Conservation (phyloP, 2,888 invertebrate species). For the Tetanocera ferruginea region DNA sequence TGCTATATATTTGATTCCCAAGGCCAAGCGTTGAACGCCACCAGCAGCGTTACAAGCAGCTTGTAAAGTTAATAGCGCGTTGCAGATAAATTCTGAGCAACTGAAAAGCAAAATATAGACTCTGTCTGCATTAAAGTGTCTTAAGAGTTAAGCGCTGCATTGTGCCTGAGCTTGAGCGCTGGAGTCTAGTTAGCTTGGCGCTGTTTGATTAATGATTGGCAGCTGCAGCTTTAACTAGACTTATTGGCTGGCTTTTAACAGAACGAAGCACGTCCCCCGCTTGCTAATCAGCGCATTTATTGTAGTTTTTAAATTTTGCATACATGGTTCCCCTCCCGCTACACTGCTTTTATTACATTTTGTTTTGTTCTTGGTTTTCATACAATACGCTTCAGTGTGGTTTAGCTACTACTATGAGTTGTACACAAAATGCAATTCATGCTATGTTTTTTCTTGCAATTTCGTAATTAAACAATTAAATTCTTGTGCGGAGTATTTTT, state of each 20-base stretch:
- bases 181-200: neutral
- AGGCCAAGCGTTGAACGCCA: constrained; percentile 30
- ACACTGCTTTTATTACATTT: neutral
- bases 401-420: neutral
- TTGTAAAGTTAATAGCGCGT: constrained; percentile 32
- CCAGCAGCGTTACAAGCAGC: constrained; percentile 10
- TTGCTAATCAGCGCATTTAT: neutral
- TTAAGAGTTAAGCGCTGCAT: neutral
- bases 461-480: constrained; percentile 6
- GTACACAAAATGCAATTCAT: neutral
- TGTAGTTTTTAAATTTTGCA: neutral
- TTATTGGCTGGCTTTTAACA: constrained; percentile 15
- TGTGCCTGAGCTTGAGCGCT: neutral
- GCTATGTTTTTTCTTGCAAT: too few relatives aligned
- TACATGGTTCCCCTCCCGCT: neutral
- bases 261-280: neutral
- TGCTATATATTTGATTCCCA: constrained; percentile 8
- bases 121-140: neutral
- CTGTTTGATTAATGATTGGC: constrained; percentile 32
- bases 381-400: neutral
- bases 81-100: constrained; percentile 31
- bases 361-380: neutral
- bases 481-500: neutral
- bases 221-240: constrained; percentile 17
- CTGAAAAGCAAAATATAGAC: neutral